Base-by-base conservation (phyloP, 2,113 vertebrate species). In the Pseudorectes ferrugineus region DNA sequence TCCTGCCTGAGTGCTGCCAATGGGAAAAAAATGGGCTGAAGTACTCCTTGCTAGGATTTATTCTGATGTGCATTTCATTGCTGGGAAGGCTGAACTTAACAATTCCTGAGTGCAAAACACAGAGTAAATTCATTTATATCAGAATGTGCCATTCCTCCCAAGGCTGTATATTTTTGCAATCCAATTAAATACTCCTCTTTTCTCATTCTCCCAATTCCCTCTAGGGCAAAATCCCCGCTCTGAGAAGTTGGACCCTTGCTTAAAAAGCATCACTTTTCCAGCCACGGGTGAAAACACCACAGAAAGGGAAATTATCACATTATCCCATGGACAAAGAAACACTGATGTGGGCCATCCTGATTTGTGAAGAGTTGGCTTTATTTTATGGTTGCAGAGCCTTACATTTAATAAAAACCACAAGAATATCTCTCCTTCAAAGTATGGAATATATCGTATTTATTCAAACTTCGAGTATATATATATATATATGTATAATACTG, bases 371-470 rank as follows among this genome's bases (percentile, higher is more conserved):
- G 66, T 82, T 73, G 94, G 92, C 88, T 97, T 96, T 96, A 96
- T 95, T 96, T 97, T 91, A 88, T 3, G 71, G 66, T 93, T 82
- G 89, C 93, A 96, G 85, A 93, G 92, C 95, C 94, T 96, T 93
- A 94, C 96, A 94, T 70, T 93, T 92, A 51, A 94, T 66, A 97
- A 96, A 96, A 96, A 94, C 72, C 93, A 97, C 96, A 97, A 95
- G 85, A 95, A 92, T 89, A 4, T 63, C 75, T 95, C 92, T 90
- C 88, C 96, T 97, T 96, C 59, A 38, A 94, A 89, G 74, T 88
- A 92, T 3, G 85, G 76, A 96, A 95, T 93, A 95, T 74, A 95
- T 70, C 8, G 59, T 92, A 85, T 97, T 96, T 96, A 97, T 96
- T 96, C 78, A 94, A 94, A 77, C 74, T 94, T 95, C 58, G 93